A percentile compares a stretch with the other conserved stretches of the same genome.
Conservation (phyloP, 64 coral and sea anemone genomes). For the Catalaphyllia jardinei region DNA sequence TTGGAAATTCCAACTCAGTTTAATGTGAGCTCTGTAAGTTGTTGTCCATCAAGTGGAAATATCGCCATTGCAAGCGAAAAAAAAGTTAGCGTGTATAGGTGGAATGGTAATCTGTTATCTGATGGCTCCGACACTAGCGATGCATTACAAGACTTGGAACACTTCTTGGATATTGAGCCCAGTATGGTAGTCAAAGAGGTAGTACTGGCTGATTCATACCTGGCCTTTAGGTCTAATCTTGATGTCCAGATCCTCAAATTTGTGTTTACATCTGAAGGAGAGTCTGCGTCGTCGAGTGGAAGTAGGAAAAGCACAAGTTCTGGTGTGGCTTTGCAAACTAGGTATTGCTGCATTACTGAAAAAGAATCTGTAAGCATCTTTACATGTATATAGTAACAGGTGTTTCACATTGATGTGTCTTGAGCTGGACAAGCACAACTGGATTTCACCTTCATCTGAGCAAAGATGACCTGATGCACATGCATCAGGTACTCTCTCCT, state of each 20-base stretch:
- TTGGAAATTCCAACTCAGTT: conserved; percentile 67
- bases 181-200: conserved; percentile 65
- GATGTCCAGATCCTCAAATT: conserved; percentile 81
- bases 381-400: too few relatives aligned
- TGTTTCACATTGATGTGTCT: not conserved
- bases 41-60: conserved; percentile 80
- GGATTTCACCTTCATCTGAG: not conserved
- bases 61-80: conserved; percentile 69
- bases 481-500: too few relatives aligned
- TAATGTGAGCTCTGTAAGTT: conserved; percentile 57
- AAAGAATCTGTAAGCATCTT: too few relatives aligned
- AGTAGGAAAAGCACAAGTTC: not conserved
- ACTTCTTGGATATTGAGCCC: conserved; percentile 76
- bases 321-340: not conserved
- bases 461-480: not conserved
- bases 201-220: conserved; percentile 63
- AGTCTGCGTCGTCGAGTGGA: not conserved
- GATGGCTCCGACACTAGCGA: not conserved
- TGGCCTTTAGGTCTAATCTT: conserved; percentile 75
- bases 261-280: conserved; percentile 45
- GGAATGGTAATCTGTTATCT: not conserved
- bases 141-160: conserved; percentile 62
- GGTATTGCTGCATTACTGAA: not conserved
- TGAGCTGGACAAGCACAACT: not conserved
- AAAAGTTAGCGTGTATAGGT: conserved; percentile 70